phyloP scores from a whole-genome alignment of 1,140 invertebrate species.

The Hormaphis cornu region DNA sequence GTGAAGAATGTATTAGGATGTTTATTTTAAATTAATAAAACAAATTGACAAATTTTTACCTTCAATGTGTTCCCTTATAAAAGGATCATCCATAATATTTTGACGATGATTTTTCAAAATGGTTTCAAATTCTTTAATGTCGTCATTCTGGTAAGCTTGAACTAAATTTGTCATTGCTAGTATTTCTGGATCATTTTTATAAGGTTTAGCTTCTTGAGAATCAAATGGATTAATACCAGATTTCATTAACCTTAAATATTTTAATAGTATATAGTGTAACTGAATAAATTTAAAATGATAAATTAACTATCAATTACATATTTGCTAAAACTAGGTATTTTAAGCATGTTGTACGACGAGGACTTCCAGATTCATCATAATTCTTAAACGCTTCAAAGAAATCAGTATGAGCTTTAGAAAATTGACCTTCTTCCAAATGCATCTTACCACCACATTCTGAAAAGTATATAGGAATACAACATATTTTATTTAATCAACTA shows the following conservation, averaged over 20 bases:
- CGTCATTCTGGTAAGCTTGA: slow-evolving; percentile 97
- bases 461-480: slow-evolving; percentile 38
- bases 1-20: neutral
- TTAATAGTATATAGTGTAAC: neutral
- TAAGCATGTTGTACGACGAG: slow-evolving; percentile 89
- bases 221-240: slow-evolving; percentile 99
- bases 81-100: slow-evolving; percentile 98
- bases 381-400: slow-evolving; percentile 99
- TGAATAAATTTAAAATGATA: neutral
- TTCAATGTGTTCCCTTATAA: slow-evolving; percentile 98
- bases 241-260: slow-evolving; percentile 76
- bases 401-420: slow-evolving; percentile 97
- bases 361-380: slow-evolving; percentile 99
- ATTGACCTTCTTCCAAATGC: slow-evolving; percentile 97
- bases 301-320: slow-evolving; percentile 57
- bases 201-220: slow-evolving; percentile 99
- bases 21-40: neutral
- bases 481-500: no score
- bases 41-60: slow-evolving; percentile 43
- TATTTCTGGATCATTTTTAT: slow-evolving; percentile 99
- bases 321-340: slow-evolving; percentile 98
- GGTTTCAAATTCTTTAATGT: slow-evolving; percentile 96
- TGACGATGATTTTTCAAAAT: slow-evolving; percentile 91
- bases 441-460: slow-evolving; percentile 98
- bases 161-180: slow-evolving; percentile 99